These are phyloP conservation scores for Ephialtes manifestator DNA, from an alignment of 2,888 invertebrate species.

Conservation along the genomic window DNA sequence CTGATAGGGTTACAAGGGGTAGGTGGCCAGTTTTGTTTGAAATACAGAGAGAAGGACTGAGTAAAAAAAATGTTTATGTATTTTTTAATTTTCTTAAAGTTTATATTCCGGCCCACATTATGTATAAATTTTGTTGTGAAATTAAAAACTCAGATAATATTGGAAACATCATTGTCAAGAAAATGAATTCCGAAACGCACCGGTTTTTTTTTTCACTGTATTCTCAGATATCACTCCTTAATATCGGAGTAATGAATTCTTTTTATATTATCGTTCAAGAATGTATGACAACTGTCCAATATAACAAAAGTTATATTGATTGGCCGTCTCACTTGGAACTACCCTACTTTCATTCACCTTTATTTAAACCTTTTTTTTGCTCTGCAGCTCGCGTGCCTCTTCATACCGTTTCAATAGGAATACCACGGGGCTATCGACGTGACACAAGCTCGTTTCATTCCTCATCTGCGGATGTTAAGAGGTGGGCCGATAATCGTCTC, in stretches of 20 bases:
- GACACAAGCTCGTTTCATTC: conserved; percentile 28
- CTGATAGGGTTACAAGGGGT: not conserved
- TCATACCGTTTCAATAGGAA: conserved; percentile 1
- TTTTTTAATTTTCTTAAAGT: too few relatives aligned
- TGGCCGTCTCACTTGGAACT: not conserved
- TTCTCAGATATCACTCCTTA: too few relatives aligned
- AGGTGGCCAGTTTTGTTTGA: not conserved
- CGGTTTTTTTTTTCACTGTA: too few relatives aligned
- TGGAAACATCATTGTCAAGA: too few relatives aligned
- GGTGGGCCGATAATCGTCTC: conserved; percentile 39
- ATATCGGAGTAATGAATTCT: too few relatives aligned
- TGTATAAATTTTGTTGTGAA: too few relatives aligned
- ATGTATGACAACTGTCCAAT: not conserved
- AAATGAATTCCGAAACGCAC: not conserved
- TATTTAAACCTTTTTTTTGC: not conserved
- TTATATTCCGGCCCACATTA: too few relatives aligned
- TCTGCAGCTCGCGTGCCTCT: not conserved
- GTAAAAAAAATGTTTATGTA: too few relatives aligned
- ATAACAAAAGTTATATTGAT: not conserved
- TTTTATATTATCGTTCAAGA: too few relatives aligned
- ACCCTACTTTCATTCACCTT: not conserved
- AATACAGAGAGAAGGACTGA: too few relatives aligned
- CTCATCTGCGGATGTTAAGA: conserved; percentile 35
- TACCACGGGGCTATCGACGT: conserved; percentile 9
- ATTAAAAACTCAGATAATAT: too few relatives aligned